Percentiles rank a stretch among this genome's conserved stretches.
Conservation (phyloP, 2,888 invertebrate genomes). For the Parnassius apollo region DNA sequence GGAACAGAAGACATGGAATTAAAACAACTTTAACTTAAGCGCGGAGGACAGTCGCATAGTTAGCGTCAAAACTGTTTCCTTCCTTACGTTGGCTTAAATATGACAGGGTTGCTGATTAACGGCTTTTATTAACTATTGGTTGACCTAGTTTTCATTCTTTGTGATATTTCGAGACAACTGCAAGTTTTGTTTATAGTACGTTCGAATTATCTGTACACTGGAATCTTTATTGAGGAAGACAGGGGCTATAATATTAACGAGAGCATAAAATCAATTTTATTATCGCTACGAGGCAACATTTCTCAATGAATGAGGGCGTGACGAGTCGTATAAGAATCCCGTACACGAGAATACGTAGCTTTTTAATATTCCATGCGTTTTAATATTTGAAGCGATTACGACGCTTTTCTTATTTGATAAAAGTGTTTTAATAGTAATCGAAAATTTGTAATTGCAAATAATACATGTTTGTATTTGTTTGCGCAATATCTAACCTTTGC, state of each 20-base stretch:
- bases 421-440: no score
- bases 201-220: conserved; percentile 19
- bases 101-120: conserved; percentile 16
- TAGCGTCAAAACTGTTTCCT: conserved; percentile 6
- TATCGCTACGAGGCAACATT: conserved; percentile 4
- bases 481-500: no score
- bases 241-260: conserved; percentile 21
- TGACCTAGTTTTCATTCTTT: conserved; percentile 21
- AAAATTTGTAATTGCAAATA: no score
- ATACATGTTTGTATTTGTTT: no score
- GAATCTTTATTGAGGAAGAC: conserved; percentile 25
- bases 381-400: no score
- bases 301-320: neutral
- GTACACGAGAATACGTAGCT: neutral
- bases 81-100: conserved; percentile 14
- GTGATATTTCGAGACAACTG: conserved; percentile 13
- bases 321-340: neutral
- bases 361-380: neutral
- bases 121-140: conserved; percentile 20
- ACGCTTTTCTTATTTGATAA: no score
- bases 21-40: no score
- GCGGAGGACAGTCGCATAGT: no score
- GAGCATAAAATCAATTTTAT: conserved; percentile 21
- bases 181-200: conserved; percentile 22
- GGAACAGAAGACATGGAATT: no score